Evolutionary conservation across 2,888 invertebrate genomes (phyloP), one percentile per base, ranked within the genome.

Genomic region (Polyommatus icarus): DNA sequence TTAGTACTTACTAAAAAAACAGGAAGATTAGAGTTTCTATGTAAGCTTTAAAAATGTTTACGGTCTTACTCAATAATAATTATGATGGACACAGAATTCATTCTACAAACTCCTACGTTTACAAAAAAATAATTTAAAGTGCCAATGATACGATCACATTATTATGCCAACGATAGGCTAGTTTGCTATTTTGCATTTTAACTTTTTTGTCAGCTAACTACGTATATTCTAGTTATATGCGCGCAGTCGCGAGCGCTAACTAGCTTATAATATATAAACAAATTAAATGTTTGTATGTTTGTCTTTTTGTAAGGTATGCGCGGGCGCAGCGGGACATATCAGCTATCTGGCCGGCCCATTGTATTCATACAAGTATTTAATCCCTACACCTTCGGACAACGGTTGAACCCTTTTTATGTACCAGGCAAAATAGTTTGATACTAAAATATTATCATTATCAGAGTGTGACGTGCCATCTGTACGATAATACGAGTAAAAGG

Each of bases 261-360:
- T 29, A 32, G 67, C 8, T 32, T 32, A 32, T 32, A 15, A 67
- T 54, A 54, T 75, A 50, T 54, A 75, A 54, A 75, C 75, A 75
- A 54, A 75, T 75, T 85, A 86, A 75, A 75, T 54, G 18, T 75
- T 46, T 29, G 50, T 50, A 87, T 88, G 91, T 91, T 89, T 90
- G 84, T 89, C 84, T 87, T 91, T 91, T 90, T 88, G 88, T 84
- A 83, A 84, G 81, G 87, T 84, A 87, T 88, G 90, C 90, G 88
- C 87, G 79, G 82, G 85, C 88, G 85, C 91, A 84, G 90, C 92
- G 87, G 92, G 93, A 87, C 84, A 87, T 84, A 83, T 86, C 84
- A 84, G 85, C 86, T 87, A 75, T 75, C 75, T 75, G 75, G 29
- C 24, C 29, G 82, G 80, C 80, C 91, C 90, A 93, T 93, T 93